phyloP scores from a whole-genome alignment of 2,888 invertebrate genomes.

The Lithophane ornitopus region DNA sequence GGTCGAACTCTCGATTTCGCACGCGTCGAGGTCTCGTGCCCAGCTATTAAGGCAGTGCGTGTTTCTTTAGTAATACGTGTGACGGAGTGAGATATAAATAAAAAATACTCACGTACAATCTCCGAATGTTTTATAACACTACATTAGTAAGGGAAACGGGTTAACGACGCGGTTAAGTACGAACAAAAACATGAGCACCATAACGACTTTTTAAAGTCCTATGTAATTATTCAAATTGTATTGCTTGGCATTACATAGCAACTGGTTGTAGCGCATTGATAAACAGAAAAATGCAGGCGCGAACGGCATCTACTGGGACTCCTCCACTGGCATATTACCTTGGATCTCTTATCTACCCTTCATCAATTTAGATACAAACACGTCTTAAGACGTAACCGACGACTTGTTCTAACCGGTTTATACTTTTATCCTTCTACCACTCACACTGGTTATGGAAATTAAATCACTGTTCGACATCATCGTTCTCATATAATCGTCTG shows the following conservation, averaged over 20 bases:
- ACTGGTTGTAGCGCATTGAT: slow-evolving; percentile 23
- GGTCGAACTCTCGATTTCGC: slow-evolving; percentile 82
- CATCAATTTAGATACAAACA: slow-evolving; percentile 24
- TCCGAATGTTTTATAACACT: slow-evolving; percentile 48
- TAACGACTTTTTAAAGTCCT: slow-evolving; percentile 32
- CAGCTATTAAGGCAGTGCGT: slow-evolving; percentile 68
- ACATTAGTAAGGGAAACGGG: slow-evolving; percentile 51
- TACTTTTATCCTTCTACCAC: slow-evolving; percentile 14
- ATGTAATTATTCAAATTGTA: slow-evolving; percentile 36
- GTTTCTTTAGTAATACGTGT: slow-evolving; percentile 59
- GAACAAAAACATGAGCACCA: slow-evolving; percentile 29
- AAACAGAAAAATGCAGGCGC: slow-evolving; percentile 20
- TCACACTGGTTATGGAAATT: slow-evolving; percentile 49
- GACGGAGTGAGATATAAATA: slow-evolving; percentile 37
- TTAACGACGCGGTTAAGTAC: slow-evolving; percentile 41
- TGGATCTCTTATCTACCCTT: slow-evolving; percentile 12
- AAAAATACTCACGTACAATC: slow-evolving; percentile 49
- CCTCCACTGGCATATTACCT: slow-evolving; percentile 34
- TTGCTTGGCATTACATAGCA: slow-evolving; percentile 22
- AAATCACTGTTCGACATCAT: slow-evolving; percentile 34
- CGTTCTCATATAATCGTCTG: slow-evolving; percentile 27
- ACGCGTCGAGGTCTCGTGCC: slow-evolving; percentile 75
- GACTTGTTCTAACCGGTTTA: slow-evolving; percentile 30
- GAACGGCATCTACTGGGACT: slow-evolving; percentile 1
- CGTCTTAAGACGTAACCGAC: slow-evolving; percentile 15